Evolutionary conservation across 2,888 invertebrate genomes (phyloP), one percentile per base, ranked within the genome.

Genomic region (Synergus japonicus): DNA sequence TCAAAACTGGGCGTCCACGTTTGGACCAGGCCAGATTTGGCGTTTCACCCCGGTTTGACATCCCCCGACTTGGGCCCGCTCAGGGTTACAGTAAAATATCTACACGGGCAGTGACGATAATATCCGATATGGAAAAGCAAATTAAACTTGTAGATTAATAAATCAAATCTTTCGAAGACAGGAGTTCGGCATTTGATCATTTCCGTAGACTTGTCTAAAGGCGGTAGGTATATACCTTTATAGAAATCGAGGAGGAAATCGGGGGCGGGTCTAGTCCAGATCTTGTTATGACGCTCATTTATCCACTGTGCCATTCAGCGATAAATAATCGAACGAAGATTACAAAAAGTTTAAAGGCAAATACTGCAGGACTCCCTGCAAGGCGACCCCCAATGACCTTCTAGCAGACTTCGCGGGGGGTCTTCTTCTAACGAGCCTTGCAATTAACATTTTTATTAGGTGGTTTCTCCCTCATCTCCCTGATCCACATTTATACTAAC

Each of bases 361-460:
- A 91, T 91, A 90, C 87, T 81, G 85, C 79, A 81, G 84, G 91
- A 89, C 91, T 89, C 91, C 92, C 92, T 88, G 90, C 89, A 84
- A 89, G 79, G 91, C 88, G 90, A 91, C 91, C 91, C 85, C 87
- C 85, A 83, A 87, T 91, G 90, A 92, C 91, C 91, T 90, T 87
- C 89, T 89, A 88, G 89, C 86, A 84, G 87, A 85, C 88, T 82
- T 90, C 86, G 88, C 90, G 88, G 92, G 92, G 91, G 91, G 92
- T 87, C 87, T 86, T 87, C 87, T 86, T 89, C 90, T 92, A 92
- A 92, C 92, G 92, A 92, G 91, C 89, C 85, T 86, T 82, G 89
- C 90, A 90, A 92, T 92, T 91, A 92, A 92, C 90, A 91, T 92
- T 92, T 92, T 91, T 92, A 91, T 91, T 89, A 90, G 89, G 88